Base-by-base conservation (phyloP, 2,113 vertebrate species). In the Mystacornis crossleyi region DNA sequence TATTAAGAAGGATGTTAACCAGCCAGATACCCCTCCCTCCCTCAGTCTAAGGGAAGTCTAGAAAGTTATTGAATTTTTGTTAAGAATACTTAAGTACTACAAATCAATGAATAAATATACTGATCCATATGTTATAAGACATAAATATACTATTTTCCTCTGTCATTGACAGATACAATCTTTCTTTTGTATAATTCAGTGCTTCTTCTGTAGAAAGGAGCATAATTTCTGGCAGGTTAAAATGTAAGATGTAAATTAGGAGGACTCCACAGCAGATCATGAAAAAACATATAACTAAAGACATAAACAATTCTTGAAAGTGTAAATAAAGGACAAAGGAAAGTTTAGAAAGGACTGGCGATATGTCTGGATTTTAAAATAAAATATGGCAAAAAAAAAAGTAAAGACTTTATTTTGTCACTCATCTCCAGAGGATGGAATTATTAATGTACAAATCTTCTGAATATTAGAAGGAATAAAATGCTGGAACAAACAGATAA, bases 111-210 rank as follows among this genome's bases (percentile, higher is more conserved):
- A 91, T 81, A 95, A 91, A 94, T 69, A 85, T 67, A 80, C 40
- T 10, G 54, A 91, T 77, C 50, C 67, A 58, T 87, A 85, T 24
- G 38, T 71, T 75, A 57, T 62, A 73, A 70, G 50, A 42, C 80
- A 88, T 80, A 90, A 89, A 94, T 40, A 80, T 50, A 91, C 83
- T 79, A 36, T 93, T 87, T 81, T 80, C 18, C 33, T 72, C 74
- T 73, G 26, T 25, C 36, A 61, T 57, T 96, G 84, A 88, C 74
- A 93, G 91, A 85, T 61, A 89, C 62, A 87, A 58, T 86, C 54
- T 91, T 90, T 85, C 79, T 86, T 88, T 62, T 93, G 64, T 92
- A 80, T 89, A 90, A 96, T 86, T 95, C 82, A 97, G 28, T 86
- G 24, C 29, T 95, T 83, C 65, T 94, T 66, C 54, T 6, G 3